A percentile compares a stretch with the other conserved stretches of the same genome.
Conservation (phyloP, 2,797 vertebrate species). For the Hybognathus amarus region DNA sequence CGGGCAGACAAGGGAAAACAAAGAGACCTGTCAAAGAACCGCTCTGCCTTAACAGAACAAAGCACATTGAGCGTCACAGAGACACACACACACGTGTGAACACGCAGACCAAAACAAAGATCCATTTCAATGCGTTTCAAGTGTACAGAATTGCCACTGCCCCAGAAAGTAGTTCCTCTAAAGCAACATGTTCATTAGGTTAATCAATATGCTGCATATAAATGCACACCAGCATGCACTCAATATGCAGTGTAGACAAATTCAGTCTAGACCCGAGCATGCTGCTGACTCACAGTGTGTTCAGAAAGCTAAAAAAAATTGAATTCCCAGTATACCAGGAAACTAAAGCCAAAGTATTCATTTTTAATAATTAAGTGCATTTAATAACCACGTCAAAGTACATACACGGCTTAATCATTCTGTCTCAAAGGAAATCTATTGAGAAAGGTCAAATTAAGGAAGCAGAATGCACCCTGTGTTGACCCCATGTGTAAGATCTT, state of each 20-base stretch:
- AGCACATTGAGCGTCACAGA: conserved; percentile 15
- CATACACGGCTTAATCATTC: background rate
- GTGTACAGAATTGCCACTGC: background rate
- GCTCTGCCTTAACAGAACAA: conserved; percentile 34
- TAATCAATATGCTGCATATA: conserved; percentile 34
- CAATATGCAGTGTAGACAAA: conserved; percentile 45
- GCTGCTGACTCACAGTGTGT: conserved; percentile 58
- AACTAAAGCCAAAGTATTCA: background rate
- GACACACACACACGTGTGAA: conserved; percentile 9
- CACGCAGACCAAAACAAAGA: conserved; percentile 41
- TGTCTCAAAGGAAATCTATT: background rate
- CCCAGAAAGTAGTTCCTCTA: background rate
- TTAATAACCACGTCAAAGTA: background rate
- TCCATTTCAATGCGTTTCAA: background rate
- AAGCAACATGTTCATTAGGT: conserved; percentile 33
- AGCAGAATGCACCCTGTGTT: background rate
- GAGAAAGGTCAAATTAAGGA: background rate
- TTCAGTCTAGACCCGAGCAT: conserved; percentile 7
- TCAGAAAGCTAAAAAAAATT: conserved; percentile 3
- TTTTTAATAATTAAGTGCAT: background rate
- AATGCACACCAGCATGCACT: conserved; percentile 18
- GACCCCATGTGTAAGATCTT: background rate
- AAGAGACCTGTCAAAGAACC: conserved; percentile 29
- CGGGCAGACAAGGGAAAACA: conserved; percentile 41
- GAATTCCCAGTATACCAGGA: conserved; percentile 1